Base-by-base conservation (phyloP, 2,888 invertebrate species). In the Tenthredo notha region DNA sequence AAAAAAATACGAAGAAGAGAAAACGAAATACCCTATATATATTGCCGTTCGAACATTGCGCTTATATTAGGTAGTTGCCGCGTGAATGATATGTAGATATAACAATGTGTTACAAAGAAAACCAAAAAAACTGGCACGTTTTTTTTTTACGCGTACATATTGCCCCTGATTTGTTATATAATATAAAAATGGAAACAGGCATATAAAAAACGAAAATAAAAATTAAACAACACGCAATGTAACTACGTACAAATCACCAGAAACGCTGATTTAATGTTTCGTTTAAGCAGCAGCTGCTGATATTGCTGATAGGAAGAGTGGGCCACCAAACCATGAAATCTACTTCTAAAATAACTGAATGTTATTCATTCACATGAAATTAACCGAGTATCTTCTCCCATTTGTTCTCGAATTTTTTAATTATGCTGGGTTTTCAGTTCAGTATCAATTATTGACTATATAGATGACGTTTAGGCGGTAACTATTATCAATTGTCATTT, bases 61-160 rank as follows among this genome's bases (percentile, higher is more conserved):
- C 77, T 54, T n/a, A 29, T 77, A 9, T 21, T 61, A 61, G 18
- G 40, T 77, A 54, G 54, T 77, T 77, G 50, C 77, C 33, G 54
- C 50, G 77, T 10, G 25, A 77, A 77, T 54, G 77, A 54, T 77
- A 77, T 77, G 77, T 77, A 77, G 54, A n/a, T 33, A n/a, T 33
- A 50, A 77, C 50, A 58, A 18, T 40, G 21, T 43, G 12, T 40
- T 7, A 3, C 0, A 47, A 47, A 67, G 67, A 15, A 67, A 29
- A 29, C 0, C 0, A 33, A 70, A 15, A 37, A n/a, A 37, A 70
- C 33, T 70, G 70, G 6, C 33, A 15, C 33, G 70, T 37, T 33
- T 37, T 37, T 37, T 33, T 37, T 37, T 40, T 21, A 74, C 72
- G 43, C 3, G 43, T 43, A 43, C 21, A 72, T 72, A 40, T 74